Conservation (phyloP, 2,113 vertebrate genomes). For the Pseudorhombus dupliciocellatus region DNA sequence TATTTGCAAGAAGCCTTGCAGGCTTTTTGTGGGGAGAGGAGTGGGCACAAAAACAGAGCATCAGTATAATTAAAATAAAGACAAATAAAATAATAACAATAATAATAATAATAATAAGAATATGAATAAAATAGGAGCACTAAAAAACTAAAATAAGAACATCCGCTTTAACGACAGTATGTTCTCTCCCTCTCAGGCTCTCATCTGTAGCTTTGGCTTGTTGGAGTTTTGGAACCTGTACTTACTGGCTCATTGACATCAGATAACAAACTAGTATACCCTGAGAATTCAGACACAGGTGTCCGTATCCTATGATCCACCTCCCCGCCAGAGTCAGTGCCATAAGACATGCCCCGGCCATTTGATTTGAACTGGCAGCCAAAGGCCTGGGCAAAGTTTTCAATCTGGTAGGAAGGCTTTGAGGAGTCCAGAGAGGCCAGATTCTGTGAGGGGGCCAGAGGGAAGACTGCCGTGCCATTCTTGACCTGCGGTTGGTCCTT, state of each 20-base stretch:
- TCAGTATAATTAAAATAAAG: constrained; percentile 84
- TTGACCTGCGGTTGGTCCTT: constrained; percentile 87
- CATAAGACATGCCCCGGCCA: constrained; percentile 89
- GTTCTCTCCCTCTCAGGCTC: constrained; percentile 78
- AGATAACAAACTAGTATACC: constrained; percentile 98
- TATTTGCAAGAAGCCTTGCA: constrained; percentile 91
- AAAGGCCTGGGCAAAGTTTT: constrained; percentile 99
- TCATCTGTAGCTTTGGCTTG: constrained; percentile 99
- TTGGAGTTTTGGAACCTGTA: constrained; percentile 95
- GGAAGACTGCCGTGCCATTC: constrained; percentile 80
- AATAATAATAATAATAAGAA: constrained; percentile 82
- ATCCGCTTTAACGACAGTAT: constrained; percentile 62
- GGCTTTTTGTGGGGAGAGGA: constrained; percentile 87
- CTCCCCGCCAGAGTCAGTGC: constrained; percentile 89
- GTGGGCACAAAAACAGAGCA: constrained; percentile 89
- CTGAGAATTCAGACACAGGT: constrained; percentile 98
- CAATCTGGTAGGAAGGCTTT: constrained; percentile 97
- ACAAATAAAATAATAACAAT: constrained; percentile 67
- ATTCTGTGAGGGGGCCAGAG: constrained; percentile 88
- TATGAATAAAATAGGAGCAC: constrained; percentile 76
- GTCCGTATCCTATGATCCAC: constrained; percentile 95
- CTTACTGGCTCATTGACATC: constrained; percentile 96
- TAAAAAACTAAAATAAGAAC: constrained; percentile 78
- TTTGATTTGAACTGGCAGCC: constrained; percentile 97
- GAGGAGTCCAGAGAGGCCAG: constrained; percentile 89